Percentiles rank a stretch among this genome's conserved stretches.
Evolutionary conservation across 2,888 invertebrate genomes (phyloP).

Genomic region (Patella pellucida): DNA sequence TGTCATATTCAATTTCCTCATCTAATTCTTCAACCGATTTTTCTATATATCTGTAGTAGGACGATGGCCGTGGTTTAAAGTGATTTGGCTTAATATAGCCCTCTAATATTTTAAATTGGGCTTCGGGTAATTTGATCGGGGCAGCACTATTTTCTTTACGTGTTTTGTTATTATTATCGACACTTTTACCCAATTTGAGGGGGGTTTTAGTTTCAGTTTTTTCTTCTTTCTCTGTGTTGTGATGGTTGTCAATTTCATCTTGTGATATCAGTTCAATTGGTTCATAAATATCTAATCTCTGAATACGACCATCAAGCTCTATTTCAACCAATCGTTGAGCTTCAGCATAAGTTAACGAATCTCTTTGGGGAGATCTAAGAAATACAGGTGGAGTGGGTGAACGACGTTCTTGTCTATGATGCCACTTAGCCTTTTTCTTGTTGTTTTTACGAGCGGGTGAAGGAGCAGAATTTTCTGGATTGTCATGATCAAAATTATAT

Average conservation of each 20-base stretch:
- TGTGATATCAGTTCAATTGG: conserved; percentile 71
- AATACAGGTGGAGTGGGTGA: conserved; percentile 70
- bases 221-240: conserved; percentile 68
- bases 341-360: conserved; percentile 85
- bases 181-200: conserved; percentile 32
- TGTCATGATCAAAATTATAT: conserved; percentile 87
- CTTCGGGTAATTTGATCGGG: conserved; percentile 78
- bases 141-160: conserved; percentile 47
- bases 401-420: conserved; percentile 61
- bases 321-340: conserved; percentile 89
- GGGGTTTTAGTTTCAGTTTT: conserved; percentile 60
- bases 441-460: conserved; percentile 72
- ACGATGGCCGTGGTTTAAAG: conserved; percentile 87
- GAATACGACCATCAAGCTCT: conserved; percentile 85
- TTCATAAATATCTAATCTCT: conserved; percentile 75
- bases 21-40: conserved; percentile 94
- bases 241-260: conserved; percentile 68
- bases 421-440: conserved; percentile 63
- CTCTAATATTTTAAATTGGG: conserved; percentile 80
- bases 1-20: conserved; percentile 94
- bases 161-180: conserved; percentile 39
- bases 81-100: conserved; percentile 82
- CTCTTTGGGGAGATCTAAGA: conserved; percentile 72
- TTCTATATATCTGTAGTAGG: conserved; percentile 91
- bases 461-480: conserved; percentile 68